These are phyloP conservation scores for Drosophila quadrilineata DNA, from an alignment of 1,140 invertebrate genomes.

Conservation along the genomic window DNA sequence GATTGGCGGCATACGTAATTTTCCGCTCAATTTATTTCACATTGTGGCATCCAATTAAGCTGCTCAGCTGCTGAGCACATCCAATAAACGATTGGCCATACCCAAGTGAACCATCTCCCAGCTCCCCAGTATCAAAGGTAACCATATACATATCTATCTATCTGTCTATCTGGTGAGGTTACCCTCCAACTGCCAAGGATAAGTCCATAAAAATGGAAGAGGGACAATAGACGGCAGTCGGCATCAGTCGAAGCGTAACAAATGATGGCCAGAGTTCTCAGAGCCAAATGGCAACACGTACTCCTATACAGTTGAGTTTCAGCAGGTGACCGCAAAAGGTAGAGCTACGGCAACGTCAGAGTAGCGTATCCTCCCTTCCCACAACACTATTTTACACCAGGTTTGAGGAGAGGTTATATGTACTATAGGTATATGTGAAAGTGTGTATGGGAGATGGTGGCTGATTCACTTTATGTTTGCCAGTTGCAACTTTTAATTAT, in stretches of 20 bases:
- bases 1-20: conserved; percentile 80
- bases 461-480: conserved; percentile 4
- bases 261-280: conserved; percentile 39
- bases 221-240: neutral
- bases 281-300: conserved; percentile 19
- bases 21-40: conserved; percentile 82
- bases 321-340: conserved; percentile 52
- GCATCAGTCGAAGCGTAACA: conserved; percentile 38
- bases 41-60: conserved; percentile 81
- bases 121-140: too few species aligned
- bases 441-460: neutral
- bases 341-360: conserved; percentile 33
- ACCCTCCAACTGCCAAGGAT: too few species aligned
- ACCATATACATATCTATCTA: too few species aligned
- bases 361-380: neutral
- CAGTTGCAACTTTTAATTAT: conserved; percentile 71
- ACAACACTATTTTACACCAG: too few species aligned
- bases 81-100: too few species aligned
- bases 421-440: too few species aligned
- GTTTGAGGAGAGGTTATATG: too few species aligned
- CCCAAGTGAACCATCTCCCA: too few species aligned
- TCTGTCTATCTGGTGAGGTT: neutral
- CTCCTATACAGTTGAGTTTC: conserved; percentile 22
- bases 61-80: too few species aligned
- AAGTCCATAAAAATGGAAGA: conserved; percentile 18